phyloP scores from a whole-genome alignment of 2,113 vertebrate species.

The Gambusia holbrooki region DNA sequence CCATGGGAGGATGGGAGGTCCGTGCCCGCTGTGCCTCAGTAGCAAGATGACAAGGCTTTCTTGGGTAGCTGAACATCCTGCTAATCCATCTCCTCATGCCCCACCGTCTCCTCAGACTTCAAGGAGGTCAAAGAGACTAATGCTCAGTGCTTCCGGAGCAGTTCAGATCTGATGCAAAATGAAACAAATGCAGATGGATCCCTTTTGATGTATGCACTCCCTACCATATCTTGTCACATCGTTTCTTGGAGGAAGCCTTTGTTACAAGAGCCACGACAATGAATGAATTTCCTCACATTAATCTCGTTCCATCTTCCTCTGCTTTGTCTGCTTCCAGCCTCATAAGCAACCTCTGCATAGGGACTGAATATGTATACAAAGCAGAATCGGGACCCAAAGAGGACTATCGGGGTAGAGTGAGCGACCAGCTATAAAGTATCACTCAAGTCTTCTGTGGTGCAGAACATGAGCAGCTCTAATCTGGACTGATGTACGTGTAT shows the following conservation, averaged over 20 bases:
- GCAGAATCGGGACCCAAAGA: constrained; percentile 27
- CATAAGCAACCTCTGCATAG: constrained; percentile 18
- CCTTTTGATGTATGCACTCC: constrained; percentile 46
- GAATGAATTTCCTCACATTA: constrained; percentile 53
- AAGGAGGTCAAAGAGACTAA: constrained; percentile 33
- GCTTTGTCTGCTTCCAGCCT: constrained; percentile 16
- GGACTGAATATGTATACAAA: constrained; percentile 49
- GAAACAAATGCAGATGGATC: constrained; percentile 55
- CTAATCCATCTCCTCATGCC: constrained; percentile 59
- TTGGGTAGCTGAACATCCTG: constrained; percentile 37
- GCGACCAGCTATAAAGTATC: constrained; percentile 42
- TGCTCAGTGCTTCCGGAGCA: constrained; percentile 29
- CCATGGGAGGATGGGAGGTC: constrained; percentile 37
- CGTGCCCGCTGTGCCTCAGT: constrained; percentile 28
- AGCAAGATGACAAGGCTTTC: constrained; percentile 48
- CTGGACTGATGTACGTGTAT: constrained; percentile 33
- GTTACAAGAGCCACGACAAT: constrained; percentile 47
- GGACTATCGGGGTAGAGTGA: constrained; percentile 22
- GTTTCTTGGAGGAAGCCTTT: constrained; percentile 33
- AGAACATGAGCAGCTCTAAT: constrained; percentile 37
- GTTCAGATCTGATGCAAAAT: constrained; percentile 47
- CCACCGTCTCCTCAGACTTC: constrained; percentile 38
- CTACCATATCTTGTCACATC: constrained; percentile 23
- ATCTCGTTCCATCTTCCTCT: constrained; percentile 38
- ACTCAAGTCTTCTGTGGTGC: constrained; percentile 50